Conservation (phyloP, 2,797 vertebrate species). For the Margarornis squamiger region DNA sequence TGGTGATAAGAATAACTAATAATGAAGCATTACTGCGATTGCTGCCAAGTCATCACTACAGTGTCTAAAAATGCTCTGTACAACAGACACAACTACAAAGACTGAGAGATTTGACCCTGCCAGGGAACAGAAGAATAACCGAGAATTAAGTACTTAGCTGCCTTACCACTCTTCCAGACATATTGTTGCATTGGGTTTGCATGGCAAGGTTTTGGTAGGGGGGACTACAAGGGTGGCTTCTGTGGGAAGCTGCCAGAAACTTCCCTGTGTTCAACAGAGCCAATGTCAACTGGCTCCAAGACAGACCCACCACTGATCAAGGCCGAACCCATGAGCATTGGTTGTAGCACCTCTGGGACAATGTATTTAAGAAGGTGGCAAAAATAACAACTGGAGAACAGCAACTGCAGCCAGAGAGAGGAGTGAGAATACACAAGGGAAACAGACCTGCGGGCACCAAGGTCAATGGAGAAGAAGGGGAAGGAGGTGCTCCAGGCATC, state of each 20-base stretch:
- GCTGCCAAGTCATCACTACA: not conserved
- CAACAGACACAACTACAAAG: not conserved
- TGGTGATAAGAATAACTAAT: not conserved
- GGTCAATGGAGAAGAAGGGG: not conserved
- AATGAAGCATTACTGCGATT: not conserved
- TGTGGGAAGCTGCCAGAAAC: not conserved
- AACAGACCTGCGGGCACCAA: not conserved
- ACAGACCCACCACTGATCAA: not conserved
- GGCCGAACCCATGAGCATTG: not conserved
- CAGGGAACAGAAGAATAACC: not conserved
- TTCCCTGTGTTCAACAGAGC: not conserved
- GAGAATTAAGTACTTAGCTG: not conserved
- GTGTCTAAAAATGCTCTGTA: not conserved
- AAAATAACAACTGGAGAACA: not conserved
- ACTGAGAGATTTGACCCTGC: not conserved
- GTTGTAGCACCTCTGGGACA: not conserved
- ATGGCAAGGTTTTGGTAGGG: not conserved
- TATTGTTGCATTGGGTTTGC: not conserved
- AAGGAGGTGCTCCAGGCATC: not conserved
- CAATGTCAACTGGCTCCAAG: not conserved
- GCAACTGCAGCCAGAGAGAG: not conserved
- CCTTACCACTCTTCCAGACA: not conserved
- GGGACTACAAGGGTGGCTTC: not conserved
- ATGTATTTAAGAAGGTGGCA: not conserved
- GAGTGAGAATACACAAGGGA: not conserved